phyloP scores from a whole-genome alignment of 2,888 invertebrate species.

The Hecatera dysodea region DNA sequence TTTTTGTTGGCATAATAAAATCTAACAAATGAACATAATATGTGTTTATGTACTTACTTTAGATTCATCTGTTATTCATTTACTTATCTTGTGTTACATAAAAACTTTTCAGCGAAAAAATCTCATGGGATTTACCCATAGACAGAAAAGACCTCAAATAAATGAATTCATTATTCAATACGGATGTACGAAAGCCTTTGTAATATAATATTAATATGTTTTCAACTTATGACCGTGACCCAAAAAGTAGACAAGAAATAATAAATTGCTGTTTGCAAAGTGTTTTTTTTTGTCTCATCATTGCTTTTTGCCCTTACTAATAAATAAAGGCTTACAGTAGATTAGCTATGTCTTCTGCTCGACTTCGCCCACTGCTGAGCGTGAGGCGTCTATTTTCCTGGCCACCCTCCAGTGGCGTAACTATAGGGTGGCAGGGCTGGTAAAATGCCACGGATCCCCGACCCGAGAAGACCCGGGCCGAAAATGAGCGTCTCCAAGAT shows the following conservation, averaged over 20 bases:
- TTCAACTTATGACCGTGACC: neutral
- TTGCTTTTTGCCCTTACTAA: no score
- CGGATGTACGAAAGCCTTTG: neutral
- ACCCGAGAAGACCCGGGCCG: no score
- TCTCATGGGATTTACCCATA: neutral
- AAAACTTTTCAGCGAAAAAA: neutral
- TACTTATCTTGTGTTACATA: neutral
- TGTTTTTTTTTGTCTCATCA: no score
- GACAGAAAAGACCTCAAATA: neutral
- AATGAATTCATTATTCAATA: neutral
- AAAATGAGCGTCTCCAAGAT: no score
- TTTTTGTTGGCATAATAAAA: conserved; percentile 6
- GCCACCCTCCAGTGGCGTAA: no score
- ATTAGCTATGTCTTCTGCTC: no score
- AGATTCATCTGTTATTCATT: neutral
- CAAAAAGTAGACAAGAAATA: neutral
- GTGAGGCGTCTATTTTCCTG: no score
- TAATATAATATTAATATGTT: neutral
- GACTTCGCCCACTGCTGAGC: no score
- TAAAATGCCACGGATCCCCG: no score
- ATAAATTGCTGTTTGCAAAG: neutral
- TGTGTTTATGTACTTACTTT: neutral
- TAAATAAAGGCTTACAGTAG: no score
- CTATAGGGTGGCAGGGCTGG: no score
- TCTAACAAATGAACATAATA: neutral